Conservation (phyloP, 2,113 vertebrate genomes). For the Oxyruncus cristatus region DNA sequence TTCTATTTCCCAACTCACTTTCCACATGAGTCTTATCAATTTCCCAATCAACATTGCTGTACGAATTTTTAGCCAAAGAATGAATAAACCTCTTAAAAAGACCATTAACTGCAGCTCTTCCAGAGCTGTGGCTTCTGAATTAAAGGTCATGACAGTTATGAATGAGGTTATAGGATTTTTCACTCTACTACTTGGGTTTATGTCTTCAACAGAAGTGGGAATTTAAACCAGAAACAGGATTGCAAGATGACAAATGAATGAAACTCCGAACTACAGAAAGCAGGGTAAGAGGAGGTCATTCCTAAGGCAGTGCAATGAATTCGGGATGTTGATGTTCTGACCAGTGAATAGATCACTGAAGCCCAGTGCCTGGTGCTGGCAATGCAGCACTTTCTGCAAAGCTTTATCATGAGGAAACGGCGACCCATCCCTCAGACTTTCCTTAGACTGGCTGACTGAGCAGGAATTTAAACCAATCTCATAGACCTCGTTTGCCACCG, state of each 20-base stretch:
- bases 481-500: not conserved
- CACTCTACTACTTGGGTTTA: conserved; percentile 2
- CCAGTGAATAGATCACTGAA: conserved; percentile 34
- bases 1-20: not conserved
- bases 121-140: conserved; percentile 5
- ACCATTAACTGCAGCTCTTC: conserved; percentile 15
- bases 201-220: conserved; percentile 38
- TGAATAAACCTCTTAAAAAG: not conserved
- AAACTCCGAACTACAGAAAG: conserved; percentile 10
- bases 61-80: conserved; percentile 18
- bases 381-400: not conserved
- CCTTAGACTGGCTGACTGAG: not conserved
- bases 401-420: not conserved
- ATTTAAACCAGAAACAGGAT: conserved; percentile 55
- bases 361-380: not conserved
- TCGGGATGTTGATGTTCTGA: conserved; percentile 32
- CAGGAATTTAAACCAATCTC: not conserved
- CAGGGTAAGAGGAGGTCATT: conserved; percentile 42
- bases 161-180: conserved; percentile 53
- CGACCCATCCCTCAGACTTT: not conserved
- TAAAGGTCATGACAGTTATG: conserved; percentile 57
- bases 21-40: not conserved
- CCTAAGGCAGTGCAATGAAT: conserved; percentile 20
- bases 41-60: not conserved
- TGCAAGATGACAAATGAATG: conserved; percentile 58